phyloP scores from a whole-genome alignment of 1,140 invertebrate genomes.

The Musca vetustissima region DNA sequence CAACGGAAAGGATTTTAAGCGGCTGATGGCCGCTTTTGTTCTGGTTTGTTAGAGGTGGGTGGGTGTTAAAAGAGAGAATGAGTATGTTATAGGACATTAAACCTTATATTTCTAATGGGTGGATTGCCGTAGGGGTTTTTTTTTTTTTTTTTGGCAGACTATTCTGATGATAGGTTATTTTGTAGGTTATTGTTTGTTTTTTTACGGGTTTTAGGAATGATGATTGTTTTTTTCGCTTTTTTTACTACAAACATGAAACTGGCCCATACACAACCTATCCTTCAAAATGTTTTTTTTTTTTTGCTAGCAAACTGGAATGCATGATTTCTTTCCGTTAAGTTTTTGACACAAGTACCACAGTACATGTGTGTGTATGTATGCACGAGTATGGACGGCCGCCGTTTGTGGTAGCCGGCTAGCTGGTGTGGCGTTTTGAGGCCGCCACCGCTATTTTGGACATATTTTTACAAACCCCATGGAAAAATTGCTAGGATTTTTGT shows the following conservation, averaged over 20 bases:
- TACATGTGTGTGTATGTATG: too few species aligned
- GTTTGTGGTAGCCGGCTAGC: too few species aligned
- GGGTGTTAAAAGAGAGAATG: background rate
- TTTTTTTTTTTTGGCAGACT: background rate
- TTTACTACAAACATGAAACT: too few species aligned
- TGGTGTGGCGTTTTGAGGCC: slow-evolving; percentile 4
- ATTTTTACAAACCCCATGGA: background rate
- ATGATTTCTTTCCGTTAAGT: slow-evolving; percentile 8
- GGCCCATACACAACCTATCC: too few species aligned
- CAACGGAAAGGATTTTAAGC: background rate
- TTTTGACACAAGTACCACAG: too few species aligned
- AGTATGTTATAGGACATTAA: background rate
- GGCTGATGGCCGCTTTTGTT: background rate
- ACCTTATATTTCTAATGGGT: background rate
- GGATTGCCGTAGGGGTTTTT: background rate
- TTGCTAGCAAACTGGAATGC: background rate
- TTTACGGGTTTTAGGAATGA: background rate
- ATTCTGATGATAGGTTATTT: background rate
- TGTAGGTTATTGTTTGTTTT: slow-evolving; percentile 6
- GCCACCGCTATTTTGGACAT: background rate
- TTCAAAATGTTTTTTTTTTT: too few species aligned
- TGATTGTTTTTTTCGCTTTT: background rate
- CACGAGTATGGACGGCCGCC: too few species aligned
- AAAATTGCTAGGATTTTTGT: background rate
- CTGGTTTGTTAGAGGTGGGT: background rate